Evolutionary conservation across 2,113 vertebrate species (phyloP), one percentile per base, ranked within the genome.

Genomic region (Thomomys bottae): DNA sequence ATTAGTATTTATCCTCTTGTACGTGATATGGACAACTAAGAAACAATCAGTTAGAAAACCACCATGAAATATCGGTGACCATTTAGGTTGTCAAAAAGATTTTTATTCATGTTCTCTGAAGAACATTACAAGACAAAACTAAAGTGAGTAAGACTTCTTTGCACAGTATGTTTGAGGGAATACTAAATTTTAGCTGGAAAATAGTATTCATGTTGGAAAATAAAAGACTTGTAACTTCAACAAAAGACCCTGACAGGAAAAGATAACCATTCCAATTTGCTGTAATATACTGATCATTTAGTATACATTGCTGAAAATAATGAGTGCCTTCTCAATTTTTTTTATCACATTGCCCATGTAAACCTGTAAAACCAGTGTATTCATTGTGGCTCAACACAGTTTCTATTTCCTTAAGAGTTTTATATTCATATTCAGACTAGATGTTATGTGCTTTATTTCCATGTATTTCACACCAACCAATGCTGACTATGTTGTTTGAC

Each of bases 391-490:
- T 90, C 15, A 36, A 34, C 21, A 21, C 20, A 77, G 23, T 61
- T 90, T 86, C 38, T 57, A 34, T 36, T 68, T 93, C 70, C 6
- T 30, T 71, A 49, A 49, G 45, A 12, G 45, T 49, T 49, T 49
- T 8, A 49, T 61, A 24, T 63, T 17, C 28, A 20, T 34, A 26
- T 86, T 72, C 88, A 49, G 79, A 89, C 11, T 68, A 7, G 7
- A 49, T 49, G 14, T 49, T 49, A 49, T 49, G 57, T 17, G 42
- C 11, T 72, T 80, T 80, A 21, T 89, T 73, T 66, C n/a, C 45
- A 81, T 28, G 84, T 18, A 49, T 80, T 54, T 93, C 34, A n/a
- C n/a, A n/a, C n/a, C n/a, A n/a, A n/a, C n/a, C 59, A 26, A 81
- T 34, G 17, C 40, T 79, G 64, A 75, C 9, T 21, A 36, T 18